Conservation (phyloP, 1,140 invertebrate species). For the Goniozus legneri region DNA sequence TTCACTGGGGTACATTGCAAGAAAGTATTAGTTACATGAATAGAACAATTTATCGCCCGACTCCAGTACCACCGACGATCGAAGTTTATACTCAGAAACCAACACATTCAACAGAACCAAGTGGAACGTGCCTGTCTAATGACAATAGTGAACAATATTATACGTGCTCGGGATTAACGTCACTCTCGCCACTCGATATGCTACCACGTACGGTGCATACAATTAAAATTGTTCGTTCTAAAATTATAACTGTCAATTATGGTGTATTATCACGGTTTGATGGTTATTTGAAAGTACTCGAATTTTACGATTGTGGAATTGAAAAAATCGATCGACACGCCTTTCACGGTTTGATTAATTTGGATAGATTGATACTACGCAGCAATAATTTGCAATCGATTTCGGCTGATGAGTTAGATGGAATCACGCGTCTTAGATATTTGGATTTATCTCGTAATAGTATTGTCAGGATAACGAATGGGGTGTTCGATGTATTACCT, state of each 20-base stretch:
- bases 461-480: conserved; percentile 27
- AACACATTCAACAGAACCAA: not conserved
- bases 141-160: conserved; percentile 4
- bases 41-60: conserved; percentile 6
- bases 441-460: conserved; percentile 32
- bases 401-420: conserved; percentile 13
- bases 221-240: conserved; percentile 23
- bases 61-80: not conserved
- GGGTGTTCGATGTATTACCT: conserved; percentile 24
- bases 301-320: conserved; percentile 30
- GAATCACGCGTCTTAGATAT: conserved; percentile 14
- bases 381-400: conserved; percentile 26
- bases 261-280: conserved; percentile 22
- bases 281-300: conserved; percentile 26
- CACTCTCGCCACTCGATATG: conserved; percentile 10
- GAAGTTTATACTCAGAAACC: conserved; percentile 8
- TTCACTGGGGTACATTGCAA: conserved; percentile 21
- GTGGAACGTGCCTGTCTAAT: conserved; percentile 11
- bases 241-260: conserved; percentile 18
- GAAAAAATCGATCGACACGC: conserved; percentile 27
- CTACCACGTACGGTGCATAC: conserved; percentile 19
- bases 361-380: conserved; percentile 23
- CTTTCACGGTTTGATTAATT: conserved; percentile 19
- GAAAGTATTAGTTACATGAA: conserved; percentile 11
- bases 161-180: conserved; percentile 14